Evolutionary conservation across 2,888 invertebrate genomes (phyloP), one percentile per base, ranked within the genome.

Genomic region (Hirtodrosophila alboralis): DNA sequence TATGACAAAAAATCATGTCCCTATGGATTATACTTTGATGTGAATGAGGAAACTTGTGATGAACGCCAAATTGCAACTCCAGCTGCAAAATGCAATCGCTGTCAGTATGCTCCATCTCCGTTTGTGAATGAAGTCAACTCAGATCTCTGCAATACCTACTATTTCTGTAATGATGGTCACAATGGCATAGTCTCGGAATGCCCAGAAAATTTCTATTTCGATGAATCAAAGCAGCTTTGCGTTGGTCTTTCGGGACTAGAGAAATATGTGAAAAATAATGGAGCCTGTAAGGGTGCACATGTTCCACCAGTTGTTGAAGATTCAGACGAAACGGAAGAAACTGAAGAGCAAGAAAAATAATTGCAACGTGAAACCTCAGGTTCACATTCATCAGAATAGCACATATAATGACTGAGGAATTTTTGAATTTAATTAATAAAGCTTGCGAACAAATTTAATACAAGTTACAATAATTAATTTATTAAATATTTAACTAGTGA

Each of bases 91-190:
- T 78, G 77, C 84, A 63, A 78, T 40, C 86, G 77, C 4, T 78
- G 77, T 27, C 79, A 78, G 41, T 52, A 36, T 2, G 10, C 72
- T 4, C 5, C 0, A 0, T 8, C 1, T 0, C 0, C 1, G 0
- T 78, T 75, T 5, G 86, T 66, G 8, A 78, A 78, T 53, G 61
- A 60, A 7, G 66, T 63, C 0, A 13, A 43, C 13, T 8, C 1
- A 1, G 0, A 14, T 0, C 0, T 0, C 33, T 85, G 84, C 23
- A 5, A 5, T 1, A 3, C 0, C 1, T 78, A 83, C 37, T 75
- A 52, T 9, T 75, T 60, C n/a, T 78, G 77, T 49, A 43, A 30
- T 8, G 26, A 56, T 2, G 79, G 71, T 4, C 0, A 0, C 0
- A 9, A 9, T 10, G 51, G 13, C 0, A 0, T 0, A 0, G 0